Base-by-base conservation (phyloP, 2,888 invertebrate genomes). In the Piscicola geometra region DNA sequence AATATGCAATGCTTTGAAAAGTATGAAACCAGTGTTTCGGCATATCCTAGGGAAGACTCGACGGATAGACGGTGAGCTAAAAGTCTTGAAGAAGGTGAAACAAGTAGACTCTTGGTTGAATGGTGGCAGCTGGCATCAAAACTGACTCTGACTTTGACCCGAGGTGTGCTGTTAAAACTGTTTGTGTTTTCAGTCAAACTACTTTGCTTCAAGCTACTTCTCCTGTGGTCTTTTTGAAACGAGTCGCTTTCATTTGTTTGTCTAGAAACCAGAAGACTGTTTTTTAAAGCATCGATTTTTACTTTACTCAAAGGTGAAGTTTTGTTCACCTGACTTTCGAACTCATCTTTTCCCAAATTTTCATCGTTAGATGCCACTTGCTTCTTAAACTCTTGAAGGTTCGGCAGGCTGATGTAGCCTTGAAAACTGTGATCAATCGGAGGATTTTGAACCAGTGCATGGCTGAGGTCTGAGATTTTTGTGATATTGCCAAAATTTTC, bases 21-120 rank as follows among this genome's bases (percentile, higher is more conserved):
- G 28, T 36, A 74, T 25, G 9, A 1, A 33, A 77, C 77, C 77
- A 77, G 33, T 21, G 77, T 77, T 50, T 77, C 77, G n/a, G 75
- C 75, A 56, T 77, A 77, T n/a, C 77, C 75, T 18, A 77, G 56
- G 25, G 77, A 64, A 21, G 71, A 75, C 30, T 66, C 67, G 21
- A 52, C 64, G 28, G 73, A 67, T 2, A 67, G 33, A 15, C 32
- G 67, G 3, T 67, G 67, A 28, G 18, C 15, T 2, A 9, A 5
- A 30, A 35, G 67, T 32, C 67, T 32, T 12, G 35, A 35, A 30
- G 33, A 15, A 12, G 64, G 9, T 3, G 64, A 21, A 64, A 12
- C 64, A 28, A 64, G 25, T 32, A 70, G 25, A 18, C 21, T 5
- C 30, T 71, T 25, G 0, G 35, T 0, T 25, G 28, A 3, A 9